These are phyloP conservation scores for Centruroides vittatus DNA, from an alignment of 1,140 invertebrate genomes.

Conservation along the genomic window DNA sequence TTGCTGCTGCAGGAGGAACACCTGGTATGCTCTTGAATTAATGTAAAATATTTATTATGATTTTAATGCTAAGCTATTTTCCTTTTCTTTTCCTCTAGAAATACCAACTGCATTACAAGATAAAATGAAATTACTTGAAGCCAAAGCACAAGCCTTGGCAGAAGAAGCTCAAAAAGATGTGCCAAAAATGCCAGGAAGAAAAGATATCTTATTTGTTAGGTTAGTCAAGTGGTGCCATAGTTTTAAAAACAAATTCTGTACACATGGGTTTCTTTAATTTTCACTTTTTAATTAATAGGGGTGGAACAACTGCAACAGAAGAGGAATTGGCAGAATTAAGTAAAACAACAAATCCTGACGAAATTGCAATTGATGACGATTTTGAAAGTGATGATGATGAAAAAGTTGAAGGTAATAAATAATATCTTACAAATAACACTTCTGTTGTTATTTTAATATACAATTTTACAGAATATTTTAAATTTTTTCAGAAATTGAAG, in stretches of 20 bases:
- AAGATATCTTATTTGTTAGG: slow-evolving; percentile 33
- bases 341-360: slow-evolving; percentile 74
- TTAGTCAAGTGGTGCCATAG: slow-evolving; percentile 9
- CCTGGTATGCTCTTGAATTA: slow-evolving; percentile 1
- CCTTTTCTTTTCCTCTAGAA: slow-evolving; percentile 31
- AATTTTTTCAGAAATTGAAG: slow-evolving; percentile 41
- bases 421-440: no score
- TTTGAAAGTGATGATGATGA: slow-evolving; percentile 53
- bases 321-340: slow-evolving; percentile 48
- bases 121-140: slow-evolving; percentile 76
- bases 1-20: slow-evolving; percentile 32
- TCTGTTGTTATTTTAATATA: background rate
- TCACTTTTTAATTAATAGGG: slow-evolving; percentile 65
- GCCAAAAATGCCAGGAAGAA: slow-evolving; percentile 21
- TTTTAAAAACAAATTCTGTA: background rate
- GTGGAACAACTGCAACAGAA: slow-evolving; percentile 61
- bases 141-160: slow-evolving; percentile 48
- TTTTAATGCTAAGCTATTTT: background rate
- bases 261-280: background rate
- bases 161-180: slow-evolving; percentile 27
- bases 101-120: slow-evolving; percentile 54
- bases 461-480: slow-evolving; percentile 11
- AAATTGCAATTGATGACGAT: slow-evolving; percentile 79
- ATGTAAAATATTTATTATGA: background rate
- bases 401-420: slow-evolving; percentile 33